Evolutionary conservation across 1,140 invertebrate genomes (phyloP).

Genomic region (Scylla paramamosain): DNA sequence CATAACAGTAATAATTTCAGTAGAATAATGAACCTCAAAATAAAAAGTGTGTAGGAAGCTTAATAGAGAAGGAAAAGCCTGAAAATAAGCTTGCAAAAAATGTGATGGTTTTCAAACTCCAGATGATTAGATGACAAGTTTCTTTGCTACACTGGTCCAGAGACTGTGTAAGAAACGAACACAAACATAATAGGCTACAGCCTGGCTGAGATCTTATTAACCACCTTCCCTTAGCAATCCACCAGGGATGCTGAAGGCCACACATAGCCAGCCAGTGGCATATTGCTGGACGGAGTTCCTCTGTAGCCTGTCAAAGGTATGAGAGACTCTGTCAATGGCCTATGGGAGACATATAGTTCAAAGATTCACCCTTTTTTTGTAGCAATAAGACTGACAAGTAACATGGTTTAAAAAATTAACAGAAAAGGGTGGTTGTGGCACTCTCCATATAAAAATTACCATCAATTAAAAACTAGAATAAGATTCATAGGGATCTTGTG

Average conservation of each 20-base stretch:
- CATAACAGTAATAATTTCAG: background rate
- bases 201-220: background rate
- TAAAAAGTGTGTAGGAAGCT: background rate
- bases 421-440: background rate
- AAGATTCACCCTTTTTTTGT: background rate
- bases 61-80: background rate
- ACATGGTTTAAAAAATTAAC: no score
- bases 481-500: background rate
- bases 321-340: background rate
- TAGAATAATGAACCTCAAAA: background rate
- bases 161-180: background rate
- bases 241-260: slow-evolving; percentile 18
- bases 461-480: background rate
- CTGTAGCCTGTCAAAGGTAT: background rate
- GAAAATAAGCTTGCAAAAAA: background rate
- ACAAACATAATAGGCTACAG: background rate
- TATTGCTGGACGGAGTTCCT: background rate
- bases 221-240: background rate
- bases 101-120: background rate
- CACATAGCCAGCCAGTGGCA: background rate
- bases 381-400: background rate
- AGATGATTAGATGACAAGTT: no score
- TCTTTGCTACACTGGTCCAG: no score
- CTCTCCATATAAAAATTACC: no score
- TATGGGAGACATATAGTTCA: background rate